Evolutionary conservation across 1,140 invertebrate species (phyloP).

Genomic region (Mizuhopecten yessoensis): DNA sequence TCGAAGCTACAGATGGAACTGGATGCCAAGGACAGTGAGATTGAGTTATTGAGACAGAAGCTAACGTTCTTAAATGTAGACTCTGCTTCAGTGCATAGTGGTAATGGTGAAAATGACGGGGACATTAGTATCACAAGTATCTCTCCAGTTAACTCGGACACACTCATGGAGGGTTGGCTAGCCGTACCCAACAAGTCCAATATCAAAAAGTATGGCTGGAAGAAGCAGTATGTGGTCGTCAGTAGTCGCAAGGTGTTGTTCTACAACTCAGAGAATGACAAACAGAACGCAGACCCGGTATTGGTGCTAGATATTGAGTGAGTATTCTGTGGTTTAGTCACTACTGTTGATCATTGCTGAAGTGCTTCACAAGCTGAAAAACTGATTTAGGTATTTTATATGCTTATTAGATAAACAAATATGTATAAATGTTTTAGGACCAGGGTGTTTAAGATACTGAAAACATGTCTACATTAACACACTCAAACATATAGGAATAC

Average conservation of each 20-base stretch:
- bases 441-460: too few species aligned
- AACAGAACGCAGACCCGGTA: conserved; percentile 96
- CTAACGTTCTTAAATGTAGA: conserved; percentile 89
- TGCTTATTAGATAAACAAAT: too few species aligned
- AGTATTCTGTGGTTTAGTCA: conserved; percentile 72
- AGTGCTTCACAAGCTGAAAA: too few species aligned
- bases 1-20: conserved; percentile 96
- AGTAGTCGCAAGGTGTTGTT: conserved; percentile 98
- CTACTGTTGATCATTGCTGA: too few species aligned
- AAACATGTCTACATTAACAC: too few species aligned
- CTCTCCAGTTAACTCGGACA: conserved; percentile 83
- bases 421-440: too few species aligned
- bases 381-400: too few species aligned
- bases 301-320: conserved; percentile 97
- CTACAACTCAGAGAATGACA: conserved; percentile 97
- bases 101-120: conserved; percentile 80
- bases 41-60: conserved; percentile 93
- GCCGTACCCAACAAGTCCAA: conserved; percentile 98
- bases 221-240: conserved; percentile 98
- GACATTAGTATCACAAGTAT: conserved; percentile 20
- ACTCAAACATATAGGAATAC: too few species aligned
- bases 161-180: conserved; percentile 96
- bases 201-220: conserved; percentile 97
- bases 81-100: conserved; percentile 94
- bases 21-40: conserved; percentile 97